Conservation (phyloP, 2,888 invertebrate species). For the Halictus quadricinctus region DNA sequence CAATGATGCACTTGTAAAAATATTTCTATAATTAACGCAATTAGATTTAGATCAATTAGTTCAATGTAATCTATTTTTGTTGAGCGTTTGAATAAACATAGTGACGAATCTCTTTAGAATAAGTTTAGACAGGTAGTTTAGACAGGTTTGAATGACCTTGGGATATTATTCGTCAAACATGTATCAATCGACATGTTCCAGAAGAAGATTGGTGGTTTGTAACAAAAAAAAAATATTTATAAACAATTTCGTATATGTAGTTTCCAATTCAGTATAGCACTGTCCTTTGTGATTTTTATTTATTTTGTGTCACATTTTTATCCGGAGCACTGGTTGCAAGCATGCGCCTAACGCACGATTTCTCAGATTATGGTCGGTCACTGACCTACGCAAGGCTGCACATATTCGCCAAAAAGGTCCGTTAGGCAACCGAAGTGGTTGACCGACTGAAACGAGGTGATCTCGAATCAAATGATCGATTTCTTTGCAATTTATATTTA, state of each 20-base stretch:
- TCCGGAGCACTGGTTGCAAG: not conserved
- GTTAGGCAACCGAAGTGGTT: constrained; percentile 43
- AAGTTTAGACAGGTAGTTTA: too few species aligned
- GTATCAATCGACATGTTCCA: too few species aligned
- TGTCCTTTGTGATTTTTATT: not conserved
- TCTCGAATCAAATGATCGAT: not conserved
- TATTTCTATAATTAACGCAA: constrained; percentile 2
- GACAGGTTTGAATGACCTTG: not conserved
- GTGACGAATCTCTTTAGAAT: not conserved
- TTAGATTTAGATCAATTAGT: not conserved
- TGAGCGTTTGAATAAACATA: not conserved
- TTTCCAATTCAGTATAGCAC: not conserved
- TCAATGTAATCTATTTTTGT: constrained; percentile 7
- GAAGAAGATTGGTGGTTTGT: too few species aligned
- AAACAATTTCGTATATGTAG: not conserved
- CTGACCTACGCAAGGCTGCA: constrained; percentile 32
- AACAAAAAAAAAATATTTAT: not conserved
- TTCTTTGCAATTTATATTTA: not conserved
- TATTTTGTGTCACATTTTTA: not conserved
- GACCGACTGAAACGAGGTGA: not conserved
- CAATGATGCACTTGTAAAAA: not conserved
- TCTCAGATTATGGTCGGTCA: constrained; percentile 26
- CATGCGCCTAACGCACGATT: not conserved
- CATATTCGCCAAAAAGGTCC: constrained; percentile 27
- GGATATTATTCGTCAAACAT: not conserved